These are phyloP conservation scores for Corynorhinus townsendii DNA, from an alignment of 2,113 vertebrate species.

Conservation along the genomic window DNA sequence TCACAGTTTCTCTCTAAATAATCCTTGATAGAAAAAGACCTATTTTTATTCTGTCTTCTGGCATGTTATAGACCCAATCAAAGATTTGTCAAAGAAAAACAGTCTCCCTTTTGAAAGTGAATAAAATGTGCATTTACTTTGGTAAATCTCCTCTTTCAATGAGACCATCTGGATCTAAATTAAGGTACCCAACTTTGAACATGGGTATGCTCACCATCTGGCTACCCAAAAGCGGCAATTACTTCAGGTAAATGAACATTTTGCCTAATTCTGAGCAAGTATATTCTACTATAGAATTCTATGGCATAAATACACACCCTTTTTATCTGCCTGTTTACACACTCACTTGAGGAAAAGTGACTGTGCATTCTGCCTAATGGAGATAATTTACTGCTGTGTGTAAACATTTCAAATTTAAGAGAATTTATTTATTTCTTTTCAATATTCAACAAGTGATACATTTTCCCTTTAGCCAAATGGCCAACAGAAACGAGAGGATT, in stretches of 20 bases:
- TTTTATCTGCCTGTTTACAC: background rate
- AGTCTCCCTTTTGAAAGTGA: constrained; percentile 50
- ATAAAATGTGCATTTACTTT: constrained; percentile 61
- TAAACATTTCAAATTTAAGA: constrained; percentile 36
- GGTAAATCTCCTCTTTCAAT: constrained; percentile 58
- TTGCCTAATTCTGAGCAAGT: constrained; percentile 46
- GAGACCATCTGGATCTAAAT: constrained; percentile 69
- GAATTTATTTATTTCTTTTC: constrained; percentile 13
- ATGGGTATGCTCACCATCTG: constrained; percentile 65
- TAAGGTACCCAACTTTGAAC: constrained; percentile 71
- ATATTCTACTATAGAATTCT: background rate
- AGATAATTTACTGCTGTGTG: background rate
- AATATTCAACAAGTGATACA: constrained; percentile 36
- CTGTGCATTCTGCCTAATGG: background rate
- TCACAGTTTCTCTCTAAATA: constrained; percentile 31
- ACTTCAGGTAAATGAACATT: constrained; percentile 68
- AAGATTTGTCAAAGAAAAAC: constrained; percentile 56
- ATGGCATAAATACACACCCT: constrained; percentile 27
- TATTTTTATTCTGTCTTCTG: constrained; percentile 41
- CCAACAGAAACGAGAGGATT: background rate
- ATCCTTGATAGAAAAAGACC: background rate
- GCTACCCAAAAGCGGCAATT: constrained; percentile 50
- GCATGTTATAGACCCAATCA: constrained; percentile 39
- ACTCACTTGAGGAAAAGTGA: background rate
- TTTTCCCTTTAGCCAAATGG: background rate